These are phyloP conservation scores for Rhorus exstirpatorius DNA, from an alignment of 2,888 invertebrate species.

Conservation along the genomic window DNA sequence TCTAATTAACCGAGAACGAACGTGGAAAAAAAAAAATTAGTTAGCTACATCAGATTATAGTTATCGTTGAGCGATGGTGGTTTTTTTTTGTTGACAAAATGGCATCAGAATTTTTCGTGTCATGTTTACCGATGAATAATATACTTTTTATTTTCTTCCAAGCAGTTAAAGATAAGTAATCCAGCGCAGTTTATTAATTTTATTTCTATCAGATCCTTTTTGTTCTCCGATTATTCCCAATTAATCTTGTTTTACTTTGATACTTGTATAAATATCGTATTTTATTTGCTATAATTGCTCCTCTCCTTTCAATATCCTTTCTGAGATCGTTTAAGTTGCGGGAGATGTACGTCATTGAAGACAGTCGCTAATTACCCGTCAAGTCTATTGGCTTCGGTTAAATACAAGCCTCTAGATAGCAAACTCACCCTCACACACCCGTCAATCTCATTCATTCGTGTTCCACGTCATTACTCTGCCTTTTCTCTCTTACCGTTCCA, in stretches of 20 bases:
- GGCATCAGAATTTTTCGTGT: no score
- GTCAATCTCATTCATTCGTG: background rate
- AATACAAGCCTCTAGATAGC: background rate
- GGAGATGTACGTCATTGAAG: conserved; percentile 12
- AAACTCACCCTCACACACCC: conserved; percentile 17
- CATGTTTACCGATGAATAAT: no score
- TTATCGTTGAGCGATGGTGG: no score
- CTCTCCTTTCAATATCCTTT: background rate
- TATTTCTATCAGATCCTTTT: no score
- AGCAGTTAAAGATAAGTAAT: no score
- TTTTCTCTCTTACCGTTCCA: background rate
- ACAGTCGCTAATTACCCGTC: conserved; percentile 23
- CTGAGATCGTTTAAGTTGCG: background rate
- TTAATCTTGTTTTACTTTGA: background rate
- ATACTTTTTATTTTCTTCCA: no score
- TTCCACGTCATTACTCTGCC: conserved; percentile 32
- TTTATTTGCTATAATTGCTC: background rate
- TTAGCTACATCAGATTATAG: no score
- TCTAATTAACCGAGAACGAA: no score
- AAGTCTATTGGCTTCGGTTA: conserved; percentile 6
- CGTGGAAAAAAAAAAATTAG: no score
- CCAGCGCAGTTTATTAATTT: no score
- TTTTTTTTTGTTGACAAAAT: no score
- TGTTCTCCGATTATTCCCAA: background rate
- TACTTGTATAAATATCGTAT: background rate